Evolutionary conservation across 1,140 invertebrate species (phyloP).

Genomic region (Telenomus remus): DNA sequence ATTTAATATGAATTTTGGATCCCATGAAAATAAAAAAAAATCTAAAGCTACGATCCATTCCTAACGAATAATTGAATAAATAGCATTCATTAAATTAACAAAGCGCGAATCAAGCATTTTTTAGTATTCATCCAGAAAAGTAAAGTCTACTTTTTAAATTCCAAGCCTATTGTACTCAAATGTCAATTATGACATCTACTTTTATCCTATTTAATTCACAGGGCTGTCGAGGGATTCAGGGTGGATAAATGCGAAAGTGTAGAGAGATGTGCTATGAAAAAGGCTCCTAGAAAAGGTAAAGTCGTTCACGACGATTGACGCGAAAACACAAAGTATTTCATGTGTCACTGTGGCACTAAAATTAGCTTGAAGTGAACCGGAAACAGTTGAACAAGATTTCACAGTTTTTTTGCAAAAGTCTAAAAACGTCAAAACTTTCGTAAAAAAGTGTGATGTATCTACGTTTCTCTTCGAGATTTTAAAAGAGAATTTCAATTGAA

Average conservation of each 20-base stretch:
- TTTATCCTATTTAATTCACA: conserved; percentile 43
- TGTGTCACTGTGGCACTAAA: conserved; percentile 25
- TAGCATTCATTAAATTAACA: no score
- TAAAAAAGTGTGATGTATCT: no score
- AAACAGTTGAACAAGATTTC: conserved; percentile 37
- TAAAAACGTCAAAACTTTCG: no score
- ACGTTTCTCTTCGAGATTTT: no score
- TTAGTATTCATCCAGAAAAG: conserved; percentile 17
- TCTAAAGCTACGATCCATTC: no score
- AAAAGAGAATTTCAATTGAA: no score
- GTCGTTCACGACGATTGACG: conserved; percentile 50
- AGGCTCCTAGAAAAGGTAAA: conserved; percentile 43
- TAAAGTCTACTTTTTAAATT: conserved; percentile 22
- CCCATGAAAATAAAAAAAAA: no score
- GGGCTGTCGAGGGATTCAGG: conserved; percentile 34
- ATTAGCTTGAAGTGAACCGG: conserved; percentile 38
- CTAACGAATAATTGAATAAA: no score
- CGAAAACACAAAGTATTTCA: conserved; percentile 52
- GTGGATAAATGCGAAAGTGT: conserved; percentile 36
- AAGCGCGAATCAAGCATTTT: not conserved
- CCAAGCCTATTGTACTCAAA: conserved; percentile 28
- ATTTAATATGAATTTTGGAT: no score
- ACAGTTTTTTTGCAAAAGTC: conserved; percentile 20
- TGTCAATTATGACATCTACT: conserved; percentile 51
- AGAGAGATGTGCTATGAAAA: conserved; percentile 28